phyloP scores from a whole-genome alignment of 2,113 vertebrate species.

The Alethe castanea region DNA sequence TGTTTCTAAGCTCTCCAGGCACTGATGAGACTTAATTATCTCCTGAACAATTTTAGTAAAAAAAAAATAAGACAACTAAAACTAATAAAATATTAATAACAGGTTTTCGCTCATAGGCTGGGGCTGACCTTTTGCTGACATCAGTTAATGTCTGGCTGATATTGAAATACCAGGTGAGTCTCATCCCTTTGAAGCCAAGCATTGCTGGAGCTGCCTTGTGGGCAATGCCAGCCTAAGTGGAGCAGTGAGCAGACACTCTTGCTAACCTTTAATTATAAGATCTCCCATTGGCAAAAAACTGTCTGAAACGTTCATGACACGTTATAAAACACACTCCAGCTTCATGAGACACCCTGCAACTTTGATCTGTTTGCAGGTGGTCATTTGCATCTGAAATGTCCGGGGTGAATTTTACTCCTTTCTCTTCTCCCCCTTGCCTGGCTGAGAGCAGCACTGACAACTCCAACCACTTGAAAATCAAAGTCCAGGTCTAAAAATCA shows the following conservation, averaged over 20 bases:
- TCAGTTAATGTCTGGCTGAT: neutral
- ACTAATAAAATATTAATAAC: neutral
- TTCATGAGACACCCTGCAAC: neutral
- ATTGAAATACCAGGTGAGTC: neutral
- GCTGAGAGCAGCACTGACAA: neutral
- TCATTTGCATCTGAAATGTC: neutral
- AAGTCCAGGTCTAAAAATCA: neutral
- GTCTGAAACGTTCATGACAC: neutral
- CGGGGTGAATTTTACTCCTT: neutral
- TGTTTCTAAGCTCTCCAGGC: neutral
- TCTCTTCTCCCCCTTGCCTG: neutral
- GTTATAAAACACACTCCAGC: neutral
- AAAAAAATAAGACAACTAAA: conserved; percentile 11
- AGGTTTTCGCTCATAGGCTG: neutral
- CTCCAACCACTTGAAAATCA: neutral
- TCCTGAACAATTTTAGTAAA: neutral
- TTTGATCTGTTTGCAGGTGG: conserved; percentile 1
- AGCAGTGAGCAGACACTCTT: neutral
- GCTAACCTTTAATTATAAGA: conserved; percentile 16
- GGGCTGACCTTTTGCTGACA: neutral
- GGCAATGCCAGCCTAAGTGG: neutral
- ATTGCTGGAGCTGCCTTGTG: neutral
- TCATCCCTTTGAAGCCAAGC: neutral
- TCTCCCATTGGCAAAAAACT: neutral
- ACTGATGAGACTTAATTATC: neutral